A percentile compares a stretch with the other conserved stretches of the same genome.
Conservation (phyloP, 2,113 vertebrate species). For the Mustela nigripes region DNA sequence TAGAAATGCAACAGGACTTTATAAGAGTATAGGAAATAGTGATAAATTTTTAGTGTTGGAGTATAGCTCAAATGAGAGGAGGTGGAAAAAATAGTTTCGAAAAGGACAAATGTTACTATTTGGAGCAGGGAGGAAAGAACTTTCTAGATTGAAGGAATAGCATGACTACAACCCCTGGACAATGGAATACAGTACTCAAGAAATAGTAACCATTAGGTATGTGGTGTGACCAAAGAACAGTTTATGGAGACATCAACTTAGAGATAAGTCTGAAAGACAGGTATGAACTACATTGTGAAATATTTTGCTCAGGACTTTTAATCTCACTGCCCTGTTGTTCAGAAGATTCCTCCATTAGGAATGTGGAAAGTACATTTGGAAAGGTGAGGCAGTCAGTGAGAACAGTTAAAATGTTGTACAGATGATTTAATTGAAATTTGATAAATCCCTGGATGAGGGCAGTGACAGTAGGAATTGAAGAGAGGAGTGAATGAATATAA, state of each 20-base stretch:
- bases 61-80: background rate
- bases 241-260: background rate
- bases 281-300: background rate
- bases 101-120: background rate
- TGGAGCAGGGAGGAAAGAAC: background rate
- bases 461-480: background rate
- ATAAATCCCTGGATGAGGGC: background rate
- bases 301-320: background rate
- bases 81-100: conserved; percentile 4
- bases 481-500: background rate
- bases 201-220: background rate
- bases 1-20: background rate
- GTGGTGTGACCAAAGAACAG: background rate
- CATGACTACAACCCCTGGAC: background rate
- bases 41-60: background rate
- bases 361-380: background rate
- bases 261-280: background rate
- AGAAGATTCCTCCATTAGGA: background rate
- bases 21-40: background rate
- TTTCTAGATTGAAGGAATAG: background rate
- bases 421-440: background rate
- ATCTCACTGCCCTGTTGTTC: background rate
- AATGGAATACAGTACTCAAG: background rate
- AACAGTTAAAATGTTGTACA: background rate
- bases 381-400: background rate